Evolutionary conservation across 2,113 vertebrate genomes (phyloP), one percentile per base, ranked within the genome.

Genomic region (Ochotona curzoniae): DNA sequence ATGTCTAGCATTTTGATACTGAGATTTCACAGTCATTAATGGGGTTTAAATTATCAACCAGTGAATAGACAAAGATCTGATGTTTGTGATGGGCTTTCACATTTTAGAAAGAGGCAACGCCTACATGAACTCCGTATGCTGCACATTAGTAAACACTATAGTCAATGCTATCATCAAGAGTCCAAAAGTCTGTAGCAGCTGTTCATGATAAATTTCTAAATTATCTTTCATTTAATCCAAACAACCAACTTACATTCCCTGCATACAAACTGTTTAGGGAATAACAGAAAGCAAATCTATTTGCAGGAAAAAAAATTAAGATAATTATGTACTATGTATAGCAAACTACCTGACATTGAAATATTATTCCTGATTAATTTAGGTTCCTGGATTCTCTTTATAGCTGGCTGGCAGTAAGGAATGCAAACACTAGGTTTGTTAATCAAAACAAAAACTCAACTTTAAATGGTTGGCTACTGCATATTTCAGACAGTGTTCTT

Each of bases 171-270:
- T 35, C 8, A 87, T 61, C 38, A 44, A 44, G 38, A 44, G 38
- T 60, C n/a, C 66, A 91, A 87, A 91, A 90, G 74, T 60, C 74
- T 91, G 10, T 47, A 78, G 64, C 23, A 23, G 18, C 21, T 79
- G 15, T 82, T 82, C 49, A 73, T 64, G 20, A 95, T 94, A 74
- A 71, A 76, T 93, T 93, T 80, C 83, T 95, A 64, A 57, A 20
- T 86, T 93, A 66, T 23, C 10, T 83, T 26, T 95, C 71, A 75
- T 71, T 63, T 90, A 79, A 86, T 78, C 63, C 35, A 85, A 91
- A 96, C 92, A 90, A 83, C 73, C n/a, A 63, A 49, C 61, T 89
- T 91, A 57, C 83, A 83, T 95, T 95, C 76, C 93, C 83, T 96
- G 90, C 94, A 79, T 86, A 96, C 51, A 92, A 71, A 93, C 21